Evolutionary conservation across 1,140 invertebrate species (phyloP).

Genomic region (Chelonus insularis): DNA sequence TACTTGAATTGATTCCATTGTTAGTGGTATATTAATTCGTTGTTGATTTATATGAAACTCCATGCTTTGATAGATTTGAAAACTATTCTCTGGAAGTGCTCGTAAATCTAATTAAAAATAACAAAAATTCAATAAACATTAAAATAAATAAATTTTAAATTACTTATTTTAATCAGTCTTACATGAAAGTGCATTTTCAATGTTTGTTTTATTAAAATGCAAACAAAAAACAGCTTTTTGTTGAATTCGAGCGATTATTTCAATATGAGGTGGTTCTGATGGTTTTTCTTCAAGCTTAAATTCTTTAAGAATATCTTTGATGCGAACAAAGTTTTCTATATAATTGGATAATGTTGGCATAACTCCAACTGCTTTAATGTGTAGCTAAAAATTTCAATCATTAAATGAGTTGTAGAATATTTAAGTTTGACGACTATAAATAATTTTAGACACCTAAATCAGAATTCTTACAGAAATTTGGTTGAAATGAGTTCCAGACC

Average conservation of each 20-base stretch:
- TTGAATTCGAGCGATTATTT: slow-evolving; percentile 64
- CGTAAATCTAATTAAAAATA: slow-evolving; percentile 52
- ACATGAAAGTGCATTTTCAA: slow-evolving; percentile 56
- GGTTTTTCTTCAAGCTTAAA: slow-evolving; percentile 58
- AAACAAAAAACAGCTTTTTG: slow-evolving; percentile 64
- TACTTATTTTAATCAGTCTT: too few relatives aligned
- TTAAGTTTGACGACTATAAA: too few relatives aligned
- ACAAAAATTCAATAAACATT: slow-evolving; percentile 45
- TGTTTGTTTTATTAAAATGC: slow-evolving; percentile 63
- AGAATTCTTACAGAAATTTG: slow-evolving; percentile 59
- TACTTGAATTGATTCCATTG: slow-evolving; percentile 57
- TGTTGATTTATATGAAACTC: slow-evolving; percentile 62
- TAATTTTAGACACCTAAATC: too few relatives aligned
- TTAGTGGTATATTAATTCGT: slow-evolving; percentile 57
- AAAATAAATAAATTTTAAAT: not conserved
- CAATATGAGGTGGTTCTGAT: slow-evolving; percentile 60
- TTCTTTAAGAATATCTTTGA: slow-evolving; percentile 59
- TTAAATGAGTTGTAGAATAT: slow-evolving; percentile 7
- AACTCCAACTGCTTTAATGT: slow-evolving; percentile 63
- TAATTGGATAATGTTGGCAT: slow-evolving; percentile 49
- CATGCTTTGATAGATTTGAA: slow-evolving; percentile 54
- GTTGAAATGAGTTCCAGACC: slow-evolving; percentile 62
- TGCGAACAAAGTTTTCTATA: slow-evolving; percentile 53
- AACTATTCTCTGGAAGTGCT: slow-evolving; percentile 47
- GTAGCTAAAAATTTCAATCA: slow-evolving; percentile 57